Evolutionary conservation across 2,797 vertebrate species (phyloP).

Genomic region (Phoebastria nigripes): DNA sequence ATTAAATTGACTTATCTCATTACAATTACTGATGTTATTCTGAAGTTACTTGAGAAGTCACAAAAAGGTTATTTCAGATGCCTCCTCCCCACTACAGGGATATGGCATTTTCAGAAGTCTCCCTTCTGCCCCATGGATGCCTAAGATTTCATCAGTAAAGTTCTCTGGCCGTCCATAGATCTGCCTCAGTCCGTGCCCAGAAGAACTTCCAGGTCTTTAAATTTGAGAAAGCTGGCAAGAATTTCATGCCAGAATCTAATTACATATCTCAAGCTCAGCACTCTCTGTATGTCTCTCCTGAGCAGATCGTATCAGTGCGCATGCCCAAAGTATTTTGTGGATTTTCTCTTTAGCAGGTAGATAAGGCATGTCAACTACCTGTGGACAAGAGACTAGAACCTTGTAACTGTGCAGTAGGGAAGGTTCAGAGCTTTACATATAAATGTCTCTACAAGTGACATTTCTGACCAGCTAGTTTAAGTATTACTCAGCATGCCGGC

Average conservation of each 20-base stretch:
- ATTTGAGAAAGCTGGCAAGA: not conserved
- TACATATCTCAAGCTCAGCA: not conserved
- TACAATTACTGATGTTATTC: not conserved
- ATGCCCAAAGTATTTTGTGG: not conserved
- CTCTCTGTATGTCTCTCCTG: not conserved
- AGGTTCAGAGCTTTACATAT: not conserved
- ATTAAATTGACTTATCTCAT: not conserved
- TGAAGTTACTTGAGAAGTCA: not conserved
- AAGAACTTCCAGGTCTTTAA: not conserved
- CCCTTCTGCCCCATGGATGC: not conserved
- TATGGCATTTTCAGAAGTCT: not conserved
- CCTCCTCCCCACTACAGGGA: not conserved
- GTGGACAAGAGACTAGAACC: not conserved
- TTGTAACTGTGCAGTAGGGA: not conserved
- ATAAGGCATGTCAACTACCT: accelerated
- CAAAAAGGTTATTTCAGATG: not conserved
- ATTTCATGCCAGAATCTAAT: not conserved
- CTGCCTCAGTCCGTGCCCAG: not conserved
- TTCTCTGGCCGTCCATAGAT: not conserved
- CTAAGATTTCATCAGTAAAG: not conserved
- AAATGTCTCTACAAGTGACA: not conserved
- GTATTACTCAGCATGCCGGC: not conserved
- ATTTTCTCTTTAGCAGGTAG: not conserved
- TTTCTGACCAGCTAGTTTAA: not conserved
- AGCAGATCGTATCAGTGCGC: accelerated